phyloP scores from a whole-genome alignment of 2,113 vertebrate genomes.

The Mixornis gularis region DNA sequence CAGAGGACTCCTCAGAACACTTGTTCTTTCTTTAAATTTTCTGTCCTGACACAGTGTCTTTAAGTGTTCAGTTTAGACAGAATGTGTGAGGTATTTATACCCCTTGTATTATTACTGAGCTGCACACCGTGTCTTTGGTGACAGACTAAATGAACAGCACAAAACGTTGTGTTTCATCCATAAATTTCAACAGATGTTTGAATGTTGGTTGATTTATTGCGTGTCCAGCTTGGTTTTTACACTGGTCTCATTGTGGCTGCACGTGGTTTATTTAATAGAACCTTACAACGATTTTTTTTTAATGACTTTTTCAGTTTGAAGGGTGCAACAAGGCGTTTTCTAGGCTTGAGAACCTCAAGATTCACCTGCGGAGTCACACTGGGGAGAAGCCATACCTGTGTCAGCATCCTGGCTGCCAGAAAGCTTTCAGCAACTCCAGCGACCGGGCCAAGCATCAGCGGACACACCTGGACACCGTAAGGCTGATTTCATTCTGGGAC shows the following conservation, averaged over 20 bases:
- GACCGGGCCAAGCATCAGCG: constrained; percentile 97
- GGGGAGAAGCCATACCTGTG: constrained; percentile 98
- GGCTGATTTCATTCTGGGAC: constrained; percentile 17
- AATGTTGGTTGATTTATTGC: constrained; percentile 65
- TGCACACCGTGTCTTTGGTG: constrained; percentile 7
- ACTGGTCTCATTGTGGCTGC: constrained; percentile 53
- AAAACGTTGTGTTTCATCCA: constrained; percentile 47
- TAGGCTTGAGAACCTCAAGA: constrained; percentile 97
- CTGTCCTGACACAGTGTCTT: not conserved
- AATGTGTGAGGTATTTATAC: not conserved
- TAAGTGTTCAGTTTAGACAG: not conserved
- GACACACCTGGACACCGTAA: constrained; percentile 97
- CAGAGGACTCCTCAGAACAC: not conserved
- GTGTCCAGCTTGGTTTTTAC: constrained; percentile 42
- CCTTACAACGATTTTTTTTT: constrained; percentile 40
- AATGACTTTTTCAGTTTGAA: constrained; percentile 85
- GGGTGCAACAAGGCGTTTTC: constrained; percentile 98
- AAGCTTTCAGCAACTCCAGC: constrained; percentile 99
- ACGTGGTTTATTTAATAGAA: constrained; percentile 48
- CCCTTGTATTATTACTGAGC: constrained; percentile 23
- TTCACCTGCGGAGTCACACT: constrained; percentile 96
- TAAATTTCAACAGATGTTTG: constrained; percentile 65
- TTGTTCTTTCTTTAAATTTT: constrained; percentile 25
- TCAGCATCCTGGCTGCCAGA: constrained; percentile 97
- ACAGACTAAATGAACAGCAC: constrained; percentile 48